phyloP scores from a whole-genome alignment of 2,797 vertebrate species.

The Sebastes iracundus region DNA sequence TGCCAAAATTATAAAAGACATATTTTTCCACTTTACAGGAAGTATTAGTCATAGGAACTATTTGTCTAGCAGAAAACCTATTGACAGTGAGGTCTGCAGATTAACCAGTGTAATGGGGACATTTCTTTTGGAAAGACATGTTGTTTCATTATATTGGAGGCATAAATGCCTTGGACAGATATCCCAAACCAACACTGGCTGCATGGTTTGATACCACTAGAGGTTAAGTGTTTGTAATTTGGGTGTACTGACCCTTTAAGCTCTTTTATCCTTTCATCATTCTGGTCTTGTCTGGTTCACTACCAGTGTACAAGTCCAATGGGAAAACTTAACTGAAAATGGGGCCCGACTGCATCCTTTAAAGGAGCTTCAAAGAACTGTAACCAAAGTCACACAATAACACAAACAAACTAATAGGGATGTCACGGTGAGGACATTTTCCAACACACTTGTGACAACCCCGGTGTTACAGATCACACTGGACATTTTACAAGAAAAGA shows the following conservation, averaged over 20 bases:
- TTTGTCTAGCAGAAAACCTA: background rate
- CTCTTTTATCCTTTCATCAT: background rate
- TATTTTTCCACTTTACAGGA: background rate
- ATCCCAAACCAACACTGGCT: background rate
- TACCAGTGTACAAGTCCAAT: background rate
- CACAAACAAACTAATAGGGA: background rate
- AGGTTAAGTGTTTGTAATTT: background rate
- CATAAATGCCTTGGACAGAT: background rate
- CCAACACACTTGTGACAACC: too few species aligned
- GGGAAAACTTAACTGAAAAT: conserved; percentile 4
- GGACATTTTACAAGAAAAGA: too few species aligned
- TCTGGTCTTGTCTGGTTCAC: background rate
- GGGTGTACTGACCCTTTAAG: background rate
- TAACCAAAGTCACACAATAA: background rate
- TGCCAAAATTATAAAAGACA: background rate
- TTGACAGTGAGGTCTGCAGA: background rate
- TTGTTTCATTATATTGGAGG: background rate
- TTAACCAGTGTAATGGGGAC: background rate
- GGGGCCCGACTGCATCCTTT: background rate
- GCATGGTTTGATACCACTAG: background rate
- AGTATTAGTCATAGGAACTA: background rate
- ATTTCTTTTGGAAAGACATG: background rate
- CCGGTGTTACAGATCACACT: too few species aligned
- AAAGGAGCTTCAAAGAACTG: background rate
- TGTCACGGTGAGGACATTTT: too few species aligned